Conservation (phyloP, 2,797 vertebrate genomes). For the Takifugu rubripes region DNA sequence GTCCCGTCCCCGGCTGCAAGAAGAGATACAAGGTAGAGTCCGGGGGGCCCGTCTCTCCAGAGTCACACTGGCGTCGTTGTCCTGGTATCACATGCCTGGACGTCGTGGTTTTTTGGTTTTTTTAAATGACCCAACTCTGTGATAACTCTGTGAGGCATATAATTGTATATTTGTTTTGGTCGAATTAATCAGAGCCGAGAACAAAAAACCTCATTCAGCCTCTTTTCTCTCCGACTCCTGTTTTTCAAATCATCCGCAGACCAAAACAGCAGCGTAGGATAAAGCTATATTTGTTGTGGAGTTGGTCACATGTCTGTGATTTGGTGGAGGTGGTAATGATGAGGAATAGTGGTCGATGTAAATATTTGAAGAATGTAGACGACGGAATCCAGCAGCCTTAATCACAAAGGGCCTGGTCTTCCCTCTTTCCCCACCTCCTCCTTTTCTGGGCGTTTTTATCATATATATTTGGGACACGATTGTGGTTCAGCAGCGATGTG, state of each 20-base stretch:
- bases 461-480: not conserved
- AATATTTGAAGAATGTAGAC: too few relatives aligned
- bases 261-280: conserved; percentile 10
- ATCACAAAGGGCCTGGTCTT: not conserved
- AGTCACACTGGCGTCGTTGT: conserved; percentile 53
- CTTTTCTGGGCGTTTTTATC: too few relatives aligned
- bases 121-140: conserved; percentile 23
- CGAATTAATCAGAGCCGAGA: conserved; percentile 9
- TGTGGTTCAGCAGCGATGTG: not conserved
- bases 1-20: conserved; percentile 95
- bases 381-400: too few relatives aligned
- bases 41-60: not conserved
- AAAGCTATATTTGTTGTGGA: conserved; percentile 18
- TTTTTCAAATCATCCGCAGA: conserved; percentile 6
- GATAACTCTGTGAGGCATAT: conserved; percentile 10
- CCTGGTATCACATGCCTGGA: conserved; percentile 38
- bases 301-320: conserved; percentile 1
- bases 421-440: not conserved
- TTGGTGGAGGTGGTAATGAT: too few relatives aligned
- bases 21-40: conserved; percentile 87
- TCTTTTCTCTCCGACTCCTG: not conserved
- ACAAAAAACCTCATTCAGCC: conserved; percentile 49
- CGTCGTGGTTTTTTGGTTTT: not conserved
- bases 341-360: too few relatives aligned
- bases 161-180: conserved; percentile 39